phyloP scores from a whole-genome alignment of 2,797 vertebrate species.

The Darevskia mixta region DNA sequence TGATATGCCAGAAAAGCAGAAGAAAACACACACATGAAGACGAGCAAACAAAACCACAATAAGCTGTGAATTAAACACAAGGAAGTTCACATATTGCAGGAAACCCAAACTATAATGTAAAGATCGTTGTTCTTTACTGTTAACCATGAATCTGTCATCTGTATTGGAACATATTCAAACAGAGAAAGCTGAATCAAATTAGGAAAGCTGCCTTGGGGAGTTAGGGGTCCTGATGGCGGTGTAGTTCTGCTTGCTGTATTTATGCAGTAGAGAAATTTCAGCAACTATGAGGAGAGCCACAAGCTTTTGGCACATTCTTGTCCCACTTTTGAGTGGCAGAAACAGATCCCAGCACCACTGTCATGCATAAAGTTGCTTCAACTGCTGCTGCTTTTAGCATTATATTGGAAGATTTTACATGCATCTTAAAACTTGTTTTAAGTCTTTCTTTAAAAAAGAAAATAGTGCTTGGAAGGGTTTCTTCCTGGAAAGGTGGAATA shows the following conservation, averaged over 20 bases:
- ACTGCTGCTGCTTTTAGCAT: too few relatives aligned
- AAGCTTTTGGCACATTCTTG: too few relatives aligned
- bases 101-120: not conserved
- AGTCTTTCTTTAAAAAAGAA: not conserved
- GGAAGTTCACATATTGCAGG: not conserved
- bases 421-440: too few relatives aligned
- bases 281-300: too few relatives aligned
- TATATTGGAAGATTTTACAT: too few relatives aligned
- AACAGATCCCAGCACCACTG: too few relatives aligned
- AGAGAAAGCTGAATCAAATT: not conserved
- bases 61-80: not conserved
- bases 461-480: not conserved
- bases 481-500: not conserved
- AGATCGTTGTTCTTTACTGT: not conserved
- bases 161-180: not conserved
- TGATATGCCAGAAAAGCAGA: not conserved
- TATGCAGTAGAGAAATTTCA: too few relatives aligned
- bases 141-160: not conserved
- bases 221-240: too few relatives aligned
- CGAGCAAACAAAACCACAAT: not conserved
- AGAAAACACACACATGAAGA: not conserved
- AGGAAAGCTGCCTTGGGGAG: not conserved
- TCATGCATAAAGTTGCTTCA: too few relatives aligned
- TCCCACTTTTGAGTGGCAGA: too few relatives aligned
- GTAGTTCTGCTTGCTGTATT: too few relatives aligned